Base-by-base conservation (phyloP, 1,140 invertebrate species). In the Drosophila santomea region DNA sequence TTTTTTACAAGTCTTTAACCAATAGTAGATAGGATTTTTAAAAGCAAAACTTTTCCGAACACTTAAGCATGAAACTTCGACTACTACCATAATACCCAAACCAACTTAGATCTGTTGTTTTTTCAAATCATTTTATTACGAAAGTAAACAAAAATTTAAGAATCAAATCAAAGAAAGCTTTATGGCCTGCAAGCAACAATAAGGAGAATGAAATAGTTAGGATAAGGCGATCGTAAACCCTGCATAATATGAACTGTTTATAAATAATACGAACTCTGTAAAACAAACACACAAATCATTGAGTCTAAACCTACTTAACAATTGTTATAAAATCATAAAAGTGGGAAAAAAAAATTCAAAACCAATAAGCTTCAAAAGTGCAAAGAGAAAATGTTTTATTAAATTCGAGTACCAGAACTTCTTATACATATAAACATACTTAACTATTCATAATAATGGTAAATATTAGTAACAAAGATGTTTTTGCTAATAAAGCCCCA, bases 371-470 rank as follows among this genome's bases (percentile, higher is more conserved):
- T 77, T 84, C 41, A 74, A 84, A 88, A 89, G 84, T 83, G 79
- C 79, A 88, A 78, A 61, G 41, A 55, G 15, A 82, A 89, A 48
- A 80, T 45, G 47, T 69, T 73, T 86, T 73, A 63, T 74, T 78
- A 67, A 77, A 75, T 61, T 86, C 68, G 74, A 78, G 83, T 86
- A 85, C 78, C 82, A 81, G 66, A 88, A 85, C 57, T 74, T 75
- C 69, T 62, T 75, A 75, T 80, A 80, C 36, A 73, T 69, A 85
- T 41, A 39, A 15, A 72, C 25, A 50, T 32, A 43, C 56, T 74
- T 75, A 69, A 71, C 38, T 39, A 39, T 39, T 32, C 48, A 62
- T 51, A 61, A 67, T 73, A 73, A 78, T 61, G 58, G 25, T 77
- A 55, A 71, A 73, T 61, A 68, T 69, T 80, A 85, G 83, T 77